These are phyloP conservation scores for Smittia aterrima DNA, from an alignment of 2,888 invertebrate genomes.

Conservation along the genomic window DNA sequence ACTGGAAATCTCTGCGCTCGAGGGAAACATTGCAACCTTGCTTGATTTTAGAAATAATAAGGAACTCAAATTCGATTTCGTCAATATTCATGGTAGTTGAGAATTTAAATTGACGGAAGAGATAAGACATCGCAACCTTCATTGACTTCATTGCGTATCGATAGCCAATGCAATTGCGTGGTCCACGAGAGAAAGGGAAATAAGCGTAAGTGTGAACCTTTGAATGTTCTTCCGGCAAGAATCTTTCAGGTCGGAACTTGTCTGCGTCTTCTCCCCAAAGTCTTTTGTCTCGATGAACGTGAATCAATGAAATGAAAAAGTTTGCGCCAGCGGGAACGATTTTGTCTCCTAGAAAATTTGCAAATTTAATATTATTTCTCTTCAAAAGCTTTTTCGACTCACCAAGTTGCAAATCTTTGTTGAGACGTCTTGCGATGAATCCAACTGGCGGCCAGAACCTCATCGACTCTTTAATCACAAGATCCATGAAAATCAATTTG, in stretches of 20 bases:
- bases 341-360: background rate
- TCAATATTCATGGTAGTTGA: slow-evolving; percentile 49
- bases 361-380: background rate
- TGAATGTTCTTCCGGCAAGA: background rate
- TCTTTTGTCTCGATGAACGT: background rate
- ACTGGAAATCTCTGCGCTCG: background rate
- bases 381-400: background rate
- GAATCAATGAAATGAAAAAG: background rate
- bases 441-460: background rate
- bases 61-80: slow-evolving; percentile 48
- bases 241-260: background rate
- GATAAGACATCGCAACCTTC: slow-evolving; percentile 48
- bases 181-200: background rate
- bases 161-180: no score
- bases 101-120: slow-evolving; percentile 49
- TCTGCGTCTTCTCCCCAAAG: slow-evolving; percentile 12
- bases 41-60: background rate
- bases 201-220: background rate
- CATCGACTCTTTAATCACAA: background rate
- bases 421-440: background rate
- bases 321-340: background rate
- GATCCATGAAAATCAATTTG: background rate
- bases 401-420: background rate
- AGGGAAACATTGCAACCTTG: background rate
- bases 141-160: no score